These are phyloP conservation scores for Augiades crinisus DNA, from an alignment of 2,888 invertebrate genomes.

Conservation along the genomic window DNA sequence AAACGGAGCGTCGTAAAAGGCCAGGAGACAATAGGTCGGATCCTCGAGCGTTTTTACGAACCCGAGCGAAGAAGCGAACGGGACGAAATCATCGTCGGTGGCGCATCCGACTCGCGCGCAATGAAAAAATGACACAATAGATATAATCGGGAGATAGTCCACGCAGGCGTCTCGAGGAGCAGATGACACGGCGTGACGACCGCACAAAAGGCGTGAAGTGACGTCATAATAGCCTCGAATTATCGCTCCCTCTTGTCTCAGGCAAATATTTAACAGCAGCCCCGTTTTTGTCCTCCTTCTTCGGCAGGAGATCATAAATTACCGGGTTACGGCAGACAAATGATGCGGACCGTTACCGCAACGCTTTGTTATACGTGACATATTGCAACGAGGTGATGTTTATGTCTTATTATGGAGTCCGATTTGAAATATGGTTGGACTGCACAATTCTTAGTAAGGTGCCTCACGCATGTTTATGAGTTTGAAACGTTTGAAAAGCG, in stretches of 20 bases:
- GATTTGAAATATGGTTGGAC: conserved; percentile 54
- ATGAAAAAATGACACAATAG: conserved; percentile 78
- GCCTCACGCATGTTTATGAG: conserved; percentile 27
- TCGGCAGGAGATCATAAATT: conserved; percentile 76
- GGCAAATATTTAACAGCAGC: conserved; percentile 79
- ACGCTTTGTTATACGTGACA: conserved; percentile 71
- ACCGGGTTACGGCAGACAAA: conserved; percentile 71
- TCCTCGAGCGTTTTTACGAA: conserved; percentile 75
- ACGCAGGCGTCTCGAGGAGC: conserved; percentile 79
- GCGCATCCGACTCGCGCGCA: conserved; percentile 73
- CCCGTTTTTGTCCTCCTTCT: conserved; percentile 74
- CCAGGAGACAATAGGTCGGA: conserved; percentile 74
- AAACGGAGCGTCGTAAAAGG: conserved; percentile 77
- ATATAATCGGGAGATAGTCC: conserved; percentile 78
- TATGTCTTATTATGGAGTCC: conserved; percentile 75
- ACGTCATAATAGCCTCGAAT: conserved; percentile 81
- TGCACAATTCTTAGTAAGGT: conserved; percentile 48
- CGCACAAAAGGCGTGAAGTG: conserved; percentile 80
- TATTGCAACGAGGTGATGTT: conserved; percentile 74
- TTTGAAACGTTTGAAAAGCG: not conserved
- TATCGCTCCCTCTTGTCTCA: conserved; percentile 81
- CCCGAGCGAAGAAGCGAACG: conserved; percentile 70
- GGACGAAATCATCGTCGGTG: conserved; percentile 79
- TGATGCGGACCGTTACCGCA: conserved; percentile 77
- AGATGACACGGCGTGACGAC: conserved; percentile 80